Evolutionary conservation across 2,113 vertebrate species (phyloP).

Genomic region (Gallinago paraguaiae): DNA sequence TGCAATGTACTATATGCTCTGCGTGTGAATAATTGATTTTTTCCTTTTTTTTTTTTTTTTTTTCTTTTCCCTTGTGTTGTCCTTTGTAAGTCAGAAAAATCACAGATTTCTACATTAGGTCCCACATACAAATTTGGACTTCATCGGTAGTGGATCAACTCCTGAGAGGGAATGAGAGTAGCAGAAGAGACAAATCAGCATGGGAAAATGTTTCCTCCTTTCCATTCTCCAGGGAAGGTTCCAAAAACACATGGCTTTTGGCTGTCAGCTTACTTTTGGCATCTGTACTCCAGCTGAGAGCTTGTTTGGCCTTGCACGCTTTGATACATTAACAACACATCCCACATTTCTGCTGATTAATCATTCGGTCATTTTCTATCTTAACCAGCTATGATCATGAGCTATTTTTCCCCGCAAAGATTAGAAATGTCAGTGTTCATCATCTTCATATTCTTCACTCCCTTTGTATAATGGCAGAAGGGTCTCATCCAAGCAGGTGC

Average conservation of each 20-base stretch:
- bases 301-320: conserved; percentile 22
- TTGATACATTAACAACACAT: conserved; percentile 51
- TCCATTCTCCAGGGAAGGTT: conserved; percentile 15
- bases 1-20: neutral
- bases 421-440: neutral
- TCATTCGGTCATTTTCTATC: conserved; percentile 39
- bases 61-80: too few species aligned
- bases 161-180: conserved; percentile 5
- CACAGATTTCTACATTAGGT: neutral
- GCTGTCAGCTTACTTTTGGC: conserved; percentile 46
- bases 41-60: conserved; percentile 6
- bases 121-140: conserved; percentile 16
- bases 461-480: neutral
- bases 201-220: conserved; percentile 42
- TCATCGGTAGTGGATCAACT: conserved; percentile 18
- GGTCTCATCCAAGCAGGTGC: neutral
- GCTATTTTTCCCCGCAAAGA: neutral
- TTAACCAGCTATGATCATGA: conserved; percentile 42
- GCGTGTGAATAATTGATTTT: neutral
- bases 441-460: neutral
- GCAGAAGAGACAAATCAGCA: conserved; percentile 26
- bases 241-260: conserved; percentile 44
- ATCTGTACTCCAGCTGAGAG: conserved; percentile 63
- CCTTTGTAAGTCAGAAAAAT: too few species aligned
- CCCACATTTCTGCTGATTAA: conserved; percentile 62